A percentile compares a stretch with the other conserved stretches of the same genome.
Conservation (phyloP, 1,140 invertebrate species). For the Eupeodes corollae region DNA sequence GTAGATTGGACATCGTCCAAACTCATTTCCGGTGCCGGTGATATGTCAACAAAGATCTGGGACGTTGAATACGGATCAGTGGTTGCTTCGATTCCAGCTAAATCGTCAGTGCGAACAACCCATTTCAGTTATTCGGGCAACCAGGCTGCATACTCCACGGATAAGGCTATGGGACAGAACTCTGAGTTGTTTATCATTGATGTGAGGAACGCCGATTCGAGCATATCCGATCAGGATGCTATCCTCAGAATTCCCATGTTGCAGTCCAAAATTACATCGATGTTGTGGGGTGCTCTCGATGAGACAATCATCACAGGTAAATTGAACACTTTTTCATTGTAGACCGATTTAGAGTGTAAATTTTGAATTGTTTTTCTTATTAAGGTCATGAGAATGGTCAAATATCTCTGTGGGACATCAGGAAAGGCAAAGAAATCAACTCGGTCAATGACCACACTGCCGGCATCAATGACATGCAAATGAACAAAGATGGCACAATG, state of each 20-base stretch:
- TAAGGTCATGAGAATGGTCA: slow-evolving; percentile 82
- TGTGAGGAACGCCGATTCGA: slow-evolving; percentile 57
- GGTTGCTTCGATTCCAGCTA: slow-evolving; percentile 63
- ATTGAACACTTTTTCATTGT: too few relatives aligned
- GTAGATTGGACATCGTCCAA: slow-evolving; percentile 90
- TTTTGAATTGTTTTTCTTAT: slow-evolving; percentile 6
- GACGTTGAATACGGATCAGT: slow-evolving; percentile 70
- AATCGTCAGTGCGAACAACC: slow-evolving; percentile 83
- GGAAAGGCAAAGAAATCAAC: slow-evolving; percentile 68
- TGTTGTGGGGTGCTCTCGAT: slow-evolving; percentile 87
- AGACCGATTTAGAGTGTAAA: too few relatives aligned
- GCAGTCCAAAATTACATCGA: slow-evolving; percentile 76
- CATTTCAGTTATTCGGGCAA: slow-evolving; percentile 89
- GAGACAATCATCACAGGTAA: slow-evolving; percentile 75
- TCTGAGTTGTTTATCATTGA: slow-evolving; percentile 85
- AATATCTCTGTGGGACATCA: slow-evolving; percentile 82
- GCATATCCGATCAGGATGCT: slow-evolving; percentile 43
- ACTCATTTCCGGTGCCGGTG: slow-evolving; percentile 87
- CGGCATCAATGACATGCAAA: slow-evolving; percentile 92
- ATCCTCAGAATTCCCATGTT: slow-evolving; percentile 51
- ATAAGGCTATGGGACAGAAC: slow-evolving; percentile 77
- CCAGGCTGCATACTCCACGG: slow-evolving; percentile 84
- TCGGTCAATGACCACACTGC: slow-evolving; percentile 68
- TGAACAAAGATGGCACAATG: slow-evolving; percentile 86
- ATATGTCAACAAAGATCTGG: slow-evolving; percentile 79